Percentiles rank a stretch among this genome's conserved stretches.
phyloP scores from a whole-genome alignment of 2,888 invertebrate species.

The Dryomyza anilis region DNA sequence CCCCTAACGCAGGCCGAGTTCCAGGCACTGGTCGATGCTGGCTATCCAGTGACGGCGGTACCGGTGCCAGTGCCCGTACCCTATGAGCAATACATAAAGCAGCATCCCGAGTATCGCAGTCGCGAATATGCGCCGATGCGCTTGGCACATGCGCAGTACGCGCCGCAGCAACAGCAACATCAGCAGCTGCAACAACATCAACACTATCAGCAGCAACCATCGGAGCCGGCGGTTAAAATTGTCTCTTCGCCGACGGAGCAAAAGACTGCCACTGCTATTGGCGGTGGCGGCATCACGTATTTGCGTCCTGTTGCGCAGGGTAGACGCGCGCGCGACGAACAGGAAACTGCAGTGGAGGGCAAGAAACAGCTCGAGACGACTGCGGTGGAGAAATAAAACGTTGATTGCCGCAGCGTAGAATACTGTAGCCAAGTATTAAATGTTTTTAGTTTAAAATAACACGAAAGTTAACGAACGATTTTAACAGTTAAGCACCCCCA shows the following conservation, averaged over 20 bases:
- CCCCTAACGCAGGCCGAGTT: constrained; percentile 59
- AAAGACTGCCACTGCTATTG: constrained; percentile 46
- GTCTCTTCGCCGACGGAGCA: constrained; percentile 42
- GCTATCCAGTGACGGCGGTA: constrained; percentile 59
- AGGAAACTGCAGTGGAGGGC: constrained; percentile 52
- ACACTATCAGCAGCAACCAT: constrained; percentile 43
- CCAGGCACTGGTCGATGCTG: constrained; percentile 60
- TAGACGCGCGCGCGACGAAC: constrained; percentile 52
- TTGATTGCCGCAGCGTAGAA: too few species aligned
- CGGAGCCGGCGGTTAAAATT: constrained; percentile 51
- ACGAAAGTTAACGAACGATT: too few species aligned
- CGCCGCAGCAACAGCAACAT: constrained; percentile 45
- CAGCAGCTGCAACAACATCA: constrained; percentile 31
- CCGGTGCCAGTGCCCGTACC: constrained; percentile 60
- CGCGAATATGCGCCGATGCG: constrained; percentile 53
- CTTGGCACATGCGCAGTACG: constrained; percentile 42
- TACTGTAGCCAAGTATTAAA: too few species aligned
- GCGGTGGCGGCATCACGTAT: constrained; percentile 48
- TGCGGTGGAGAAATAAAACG: too few species aligned
- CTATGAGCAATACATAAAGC: constrained; percentile 58
- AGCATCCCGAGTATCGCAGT: constrained; percentile 55
- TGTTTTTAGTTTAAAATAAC: too few species aligned
- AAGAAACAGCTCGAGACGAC: too few species aligned
- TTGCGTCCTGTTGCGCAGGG: constrained; percentile 41
- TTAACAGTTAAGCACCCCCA: too few species aligned